Base-by-base conservation (phyloP, 2,113 vertebrate genomes). In the Bubalus kerabau region DNA sequence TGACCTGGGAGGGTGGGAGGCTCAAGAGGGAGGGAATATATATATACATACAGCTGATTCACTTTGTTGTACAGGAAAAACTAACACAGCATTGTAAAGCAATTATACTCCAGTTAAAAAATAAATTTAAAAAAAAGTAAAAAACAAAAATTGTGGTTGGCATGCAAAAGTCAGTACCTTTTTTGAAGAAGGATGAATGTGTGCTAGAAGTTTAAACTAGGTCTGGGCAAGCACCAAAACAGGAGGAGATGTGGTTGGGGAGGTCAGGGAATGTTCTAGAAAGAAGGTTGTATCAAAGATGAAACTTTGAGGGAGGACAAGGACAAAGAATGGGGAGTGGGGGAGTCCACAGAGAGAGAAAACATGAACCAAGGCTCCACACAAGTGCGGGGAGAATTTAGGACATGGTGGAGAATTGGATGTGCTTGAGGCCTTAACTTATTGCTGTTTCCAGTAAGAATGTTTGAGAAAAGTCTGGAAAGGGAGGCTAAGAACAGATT, bases 401-500 rank as follows among this genome's bases (percentile, higher is more conserved):
- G 82, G 74, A 83, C 88, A 89, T 21, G 32, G 87, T 74, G 48
- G 91, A 71, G 85, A 89, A 94, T 28, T 82, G 6, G 82, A 54
- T 95, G 50, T 64, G n/a, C 91, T 93, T 46, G 21, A 32, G 91
- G 91, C 88, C 67, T 64, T 16, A 2, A 48, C 56, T 97, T 93
- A 83, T 87, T 88, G 48, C 85, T 91, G n/a, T 94, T 97, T 98
- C 93, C 83, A 97, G 86, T 87, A 54, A 96, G 89, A 52, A 26
- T 9, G 3, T n/a, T 26, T 85, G 81, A 89, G 83, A 43, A 87
- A 96, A 95, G 43, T 26, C 91, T 96, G 93, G 67, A 91, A 86
- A 91, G 56, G 67, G 56, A 91, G 71, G 89, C 83, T 64, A 88
- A 82, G 85, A 97, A 71, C 91, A 96, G 93, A 95, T 56, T 94